These are phyloP conservation scores for Zoanthus solanderi DNA, from an alignment of 92 coral and sea anemone genomes.

Conservation along the genomic window DNA sequence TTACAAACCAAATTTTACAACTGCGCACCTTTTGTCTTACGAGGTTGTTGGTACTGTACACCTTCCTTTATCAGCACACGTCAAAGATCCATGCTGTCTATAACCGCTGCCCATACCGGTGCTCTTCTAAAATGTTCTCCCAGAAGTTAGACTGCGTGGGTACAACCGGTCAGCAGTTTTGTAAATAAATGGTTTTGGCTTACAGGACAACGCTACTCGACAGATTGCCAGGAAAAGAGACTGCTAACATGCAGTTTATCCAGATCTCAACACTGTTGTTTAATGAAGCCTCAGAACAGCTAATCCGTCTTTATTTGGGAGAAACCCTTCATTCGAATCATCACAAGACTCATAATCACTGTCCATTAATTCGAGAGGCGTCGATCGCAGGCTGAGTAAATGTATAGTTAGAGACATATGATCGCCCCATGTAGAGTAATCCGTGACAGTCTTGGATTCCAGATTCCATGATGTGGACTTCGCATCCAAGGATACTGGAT, in stretches of 20 bases:
- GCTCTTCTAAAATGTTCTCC: too few relatives aligned
- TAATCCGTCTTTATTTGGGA: neutral
- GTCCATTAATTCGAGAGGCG: neutral
- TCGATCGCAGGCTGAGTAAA: neutral
- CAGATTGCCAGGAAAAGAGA: too few relatives aligned
- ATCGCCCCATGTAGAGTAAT: too few relatives aligned
- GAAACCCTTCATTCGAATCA: neutral
- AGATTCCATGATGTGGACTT: too few relatives aligned
- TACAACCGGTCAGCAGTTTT: too few relatives aligned
- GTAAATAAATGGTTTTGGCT: too few relatives aligned
- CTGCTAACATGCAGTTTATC: neutral
- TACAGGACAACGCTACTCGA: too few relatives aligned
- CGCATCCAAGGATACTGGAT: too few relatives aligned
- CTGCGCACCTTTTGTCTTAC: too few relatives aligned
- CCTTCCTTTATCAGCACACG: neutral
- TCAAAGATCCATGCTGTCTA: neutral
- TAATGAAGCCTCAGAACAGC: neutral
- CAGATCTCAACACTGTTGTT: neutral
- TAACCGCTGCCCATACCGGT: neutral
- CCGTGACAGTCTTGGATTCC: too few relatives aligned
- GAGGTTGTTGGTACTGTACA: neutral
- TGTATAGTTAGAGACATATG: neutral
- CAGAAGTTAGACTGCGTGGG: too few relatives aligned
- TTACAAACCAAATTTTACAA: too few relatives aligned
- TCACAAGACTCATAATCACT: conserved; percentile 12